phyloP scores from a whole-genome alignment of 2,113 vertebrate genomes.

The Lontra canadensis region DNA sequence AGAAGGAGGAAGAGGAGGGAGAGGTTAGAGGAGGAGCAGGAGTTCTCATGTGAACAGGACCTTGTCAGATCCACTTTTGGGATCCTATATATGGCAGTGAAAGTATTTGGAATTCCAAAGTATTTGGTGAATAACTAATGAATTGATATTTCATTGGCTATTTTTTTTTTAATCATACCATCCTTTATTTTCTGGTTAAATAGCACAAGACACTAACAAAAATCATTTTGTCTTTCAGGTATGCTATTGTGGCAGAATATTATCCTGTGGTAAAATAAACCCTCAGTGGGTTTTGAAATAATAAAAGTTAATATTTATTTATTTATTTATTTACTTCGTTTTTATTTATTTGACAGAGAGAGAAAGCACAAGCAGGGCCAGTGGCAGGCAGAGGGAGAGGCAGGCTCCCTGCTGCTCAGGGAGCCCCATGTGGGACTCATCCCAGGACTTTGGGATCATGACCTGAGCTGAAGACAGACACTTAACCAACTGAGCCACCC shows the following conservation, averaged over 20 bases:
- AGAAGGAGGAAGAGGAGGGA: neutral
- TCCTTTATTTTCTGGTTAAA: neutral
- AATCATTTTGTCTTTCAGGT: neutral
- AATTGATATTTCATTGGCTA: neutral
- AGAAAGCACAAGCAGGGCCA: too few species aligned
- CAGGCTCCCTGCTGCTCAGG: too few species aligned
- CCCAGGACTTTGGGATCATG: too few species aligned
- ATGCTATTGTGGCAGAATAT: neutral
- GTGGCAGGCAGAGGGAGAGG: too few species aligned
- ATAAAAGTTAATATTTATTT: neutral
- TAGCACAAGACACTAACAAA: neutral
- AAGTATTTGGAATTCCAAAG: neutral
- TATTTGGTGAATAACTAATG: neutral
- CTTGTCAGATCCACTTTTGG: neutral
- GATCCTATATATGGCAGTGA: neutral
- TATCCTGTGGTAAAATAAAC: neutral
- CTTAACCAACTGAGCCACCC: too few species aligned
- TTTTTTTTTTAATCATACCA: neutral
- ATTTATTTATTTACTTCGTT: too few species aligned
- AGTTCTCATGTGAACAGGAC: fast-evolving
- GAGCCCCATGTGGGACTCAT: too few species aligned
- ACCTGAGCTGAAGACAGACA: too few species aligned
- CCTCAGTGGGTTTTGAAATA: neutral
- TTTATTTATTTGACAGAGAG: too few species aligned
- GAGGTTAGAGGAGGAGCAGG: neutral